A percentile compares a stretch with the other conserved stretches of the same genome.
phyloP scores from a whole-genome alignment of 1,140 invertebrate genomes.

The Asobara japonica region DNA sequence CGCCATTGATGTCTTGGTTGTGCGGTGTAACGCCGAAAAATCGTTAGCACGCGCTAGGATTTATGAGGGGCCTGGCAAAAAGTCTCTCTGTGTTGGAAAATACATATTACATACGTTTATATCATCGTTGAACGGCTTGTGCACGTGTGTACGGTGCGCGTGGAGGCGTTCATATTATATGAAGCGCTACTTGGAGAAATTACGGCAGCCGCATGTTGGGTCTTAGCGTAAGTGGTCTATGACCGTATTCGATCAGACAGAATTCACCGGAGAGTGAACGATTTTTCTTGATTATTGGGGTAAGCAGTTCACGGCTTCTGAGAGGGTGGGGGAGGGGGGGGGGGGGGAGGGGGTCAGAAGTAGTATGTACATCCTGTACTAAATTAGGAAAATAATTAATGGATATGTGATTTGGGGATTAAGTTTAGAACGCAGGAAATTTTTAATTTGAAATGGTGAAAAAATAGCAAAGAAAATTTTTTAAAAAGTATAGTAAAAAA shows the following conservation, averaged over 20 bases:
- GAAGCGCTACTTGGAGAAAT: not conserved
- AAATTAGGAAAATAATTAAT: no score
- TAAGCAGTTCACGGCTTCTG: not conserved
- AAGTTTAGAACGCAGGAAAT: no score
- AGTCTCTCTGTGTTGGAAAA: not conserved
- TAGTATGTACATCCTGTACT: no score
- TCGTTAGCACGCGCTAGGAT: slow-evolving; percentile 9
- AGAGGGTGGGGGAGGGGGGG: no score
- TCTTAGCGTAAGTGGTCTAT: not conserved
- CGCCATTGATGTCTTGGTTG: not conserved
- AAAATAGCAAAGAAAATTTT: no score
- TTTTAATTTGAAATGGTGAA: no score
- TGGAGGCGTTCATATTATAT: slow-evolving; percentile 4
- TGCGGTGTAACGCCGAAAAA: slow-evolving; percentile 1
- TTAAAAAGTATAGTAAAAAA: no score
- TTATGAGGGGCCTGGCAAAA: not conserved
- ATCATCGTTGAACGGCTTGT: slow-evolving; percentile 3
- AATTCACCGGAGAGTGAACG: not conserved
- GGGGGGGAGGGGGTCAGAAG: no score
- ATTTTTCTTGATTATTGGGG: not conserved
- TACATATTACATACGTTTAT: slow-evolving; percentile 12
- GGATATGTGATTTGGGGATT: no score
- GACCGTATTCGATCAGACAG: slow-evolving; percentile 1
- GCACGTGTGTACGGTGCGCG: not conserved
- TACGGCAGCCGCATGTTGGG: not conserved